Conservation (phyloP, 2,888 invertebrate species). For the Pristionchus exspectatus region DNA sequence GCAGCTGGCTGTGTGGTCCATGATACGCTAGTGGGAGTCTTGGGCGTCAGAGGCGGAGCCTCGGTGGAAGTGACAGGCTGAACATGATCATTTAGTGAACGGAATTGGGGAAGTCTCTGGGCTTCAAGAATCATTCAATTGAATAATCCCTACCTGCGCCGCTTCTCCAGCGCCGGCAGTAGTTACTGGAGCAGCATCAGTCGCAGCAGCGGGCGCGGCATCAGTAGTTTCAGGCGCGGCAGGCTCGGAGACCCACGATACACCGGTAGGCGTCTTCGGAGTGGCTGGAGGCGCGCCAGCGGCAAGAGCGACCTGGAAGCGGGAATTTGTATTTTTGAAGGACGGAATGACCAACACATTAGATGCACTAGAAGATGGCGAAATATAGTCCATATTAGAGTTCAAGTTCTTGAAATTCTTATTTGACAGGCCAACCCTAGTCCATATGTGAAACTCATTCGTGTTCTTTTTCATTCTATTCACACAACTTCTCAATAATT, state of each 20-base stretch:
- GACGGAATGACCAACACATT: too few relatives aligned
- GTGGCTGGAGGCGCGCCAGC: background rate
- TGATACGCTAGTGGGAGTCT: background rate
- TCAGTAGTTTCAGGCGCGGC: background rate
- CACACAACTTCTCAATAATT: too few relatives aligned
- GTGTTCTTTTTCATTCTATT: too few relatives aligned
- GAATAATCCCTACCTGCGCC: background rate
- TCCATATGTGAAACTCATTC: too few relatives aligned
- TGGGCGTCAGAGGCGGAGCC: background rate
- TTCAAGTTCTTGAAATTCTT: too few relatives aligned
- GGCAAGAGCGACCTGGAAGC: background rate
- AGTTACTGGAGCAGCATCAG: background rate
- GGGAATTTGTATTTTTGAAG: background rate
- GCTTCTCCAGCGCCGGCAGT: background rate
- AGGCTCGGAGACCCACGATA: constrained; percentile 11
- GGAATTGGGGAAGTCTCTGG: background rate
- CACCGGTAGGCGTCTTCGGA: constrained; percentile 17
- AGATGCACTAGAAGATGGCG: too few relatives aligned
- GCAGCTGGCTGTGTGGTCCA: too few relatives aligned
- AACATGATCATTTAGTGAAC: background rate
- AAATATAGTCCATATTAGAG: too few relatives aligned
- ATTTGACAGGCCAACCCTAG: too few relatives aligned
- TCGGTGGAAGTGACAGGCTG: background rate
- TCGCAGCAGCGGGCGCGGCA: background rate
- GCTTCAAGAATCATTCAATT: background rate